Evolutionary conservation across 2,797 vertebrate species (phyloP), one percentile per base, ranked within the genome.

Genomic region (Coendou prehensilis): DNA sequence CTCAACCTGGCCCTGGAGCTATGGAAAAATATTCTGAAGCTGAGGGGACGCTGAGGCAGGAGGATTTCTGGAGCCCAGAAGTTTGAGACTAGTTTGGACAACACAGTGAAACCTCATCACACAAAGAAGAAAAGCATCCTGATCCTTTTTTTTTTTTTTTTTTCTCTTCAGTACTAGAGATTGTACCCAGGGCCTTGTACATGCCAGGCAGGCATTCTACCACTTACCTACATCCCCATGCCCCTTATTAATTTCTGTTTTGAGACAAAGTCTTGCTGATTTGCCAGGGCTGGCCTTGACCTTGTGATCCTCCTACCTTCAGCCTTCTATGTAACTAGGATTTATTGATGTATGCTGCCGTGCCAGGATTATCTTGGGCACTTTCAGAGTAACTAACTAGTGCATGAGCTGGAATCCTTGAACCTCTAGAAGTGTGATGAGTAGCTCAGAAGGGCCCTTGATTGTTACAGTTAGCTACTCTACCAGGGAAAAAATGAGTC

Each of bases 341-440:
- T 78, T 78, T 78, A 78, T 52, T 33, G 47, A 15, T 78, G 28
- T 18, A 30, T 52, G 50, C 47, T 52, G 17, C 8, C 6, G 2
- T 33, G 75, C 75, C 28, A 52, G 47, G 73, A 9, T 78, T 52
- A 76, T 71, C n/a, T 54, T 67, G 45, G 57, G 52, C 30, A 80
- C n/a, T 87, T 95, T 91, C 17, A 73, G 92, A 64, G 41, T 75
- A 56, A 20, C 50, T 54, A 5, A 56, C 80, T 79, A 73, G 54
- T 79, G n/a, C 52, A 47, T 3, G 6, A 76, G 37, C 45, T 78
- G 1, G 89, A 57, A 92, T 52, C 81, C 63, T 3, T 57, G 85
- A 89, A 69, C 90, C 91, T 97, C 95, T 76, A 93, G 97, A 89
- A 82, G 81, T 82, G 45, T 6, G 0, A 87, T 93, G 78, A 78